These are phyloP conservation scores for Hyppa rectilinea DNA, from an alignment of 2,888 invertebrate species.

Conservation along the genomic window DNA sequence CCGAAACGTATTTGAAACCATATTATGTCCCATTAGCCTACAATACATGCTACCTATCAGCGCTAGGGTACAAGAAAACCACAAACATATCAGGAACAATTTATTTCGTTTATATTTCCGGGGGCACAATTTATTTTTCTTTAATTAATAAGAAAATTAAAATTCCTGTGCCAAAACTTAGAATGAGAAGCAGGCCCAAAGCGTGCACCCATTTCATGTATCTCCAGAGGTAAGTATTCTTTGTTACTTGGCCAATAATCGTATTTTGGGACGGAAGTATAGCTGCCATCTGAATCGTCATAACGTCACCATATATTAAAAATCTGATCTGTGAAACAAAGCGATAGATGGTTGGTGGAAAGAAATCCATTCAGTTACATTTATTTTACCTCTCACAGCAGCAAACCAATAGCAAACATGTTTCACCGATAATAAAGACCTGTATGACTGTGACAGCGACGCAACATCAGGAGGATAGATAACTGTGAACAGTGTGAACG, in stretches of 20 bases:
- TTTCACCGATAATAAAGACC: neutral
- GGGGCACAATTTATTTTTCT: neutral
- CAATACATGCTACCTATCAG: neutral
- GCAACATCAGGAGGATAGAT: neutral
- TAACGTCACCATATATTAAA: constrained; percentile 2
- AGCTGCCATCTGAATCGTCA: neutral
- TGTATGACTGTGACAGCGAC: no score
- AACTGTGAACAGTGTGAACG: neutral
- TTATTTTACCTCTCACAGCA: neutral
- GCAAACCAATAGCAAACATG: neutral
- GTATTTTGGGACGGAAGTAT: neutral
- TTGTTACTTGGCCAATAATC: neutral
- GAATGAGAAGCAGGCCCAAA: neutral
- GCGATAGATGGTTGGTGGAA: neutral
- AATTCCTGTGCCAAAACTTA: neutral
- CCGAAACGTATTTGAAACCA: neutral
- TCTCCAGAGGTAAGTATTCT: constrained; percentile 1
- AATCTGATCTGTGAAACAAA: constrained; percentile 15
- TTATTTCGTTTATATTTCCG: neutral
- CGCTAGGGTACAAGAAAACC: neutral
- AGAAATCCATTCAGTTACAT: neutral
- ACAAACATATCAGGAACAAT: neutral
- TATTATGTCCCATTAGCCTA: neutral
- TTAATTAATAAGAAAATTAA: neutral
- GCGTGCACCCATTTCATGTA: constrained; percentile 3